Conservation (phyloP, 2,797 vertebrate genomes). For the Mus caroli region DNA sequence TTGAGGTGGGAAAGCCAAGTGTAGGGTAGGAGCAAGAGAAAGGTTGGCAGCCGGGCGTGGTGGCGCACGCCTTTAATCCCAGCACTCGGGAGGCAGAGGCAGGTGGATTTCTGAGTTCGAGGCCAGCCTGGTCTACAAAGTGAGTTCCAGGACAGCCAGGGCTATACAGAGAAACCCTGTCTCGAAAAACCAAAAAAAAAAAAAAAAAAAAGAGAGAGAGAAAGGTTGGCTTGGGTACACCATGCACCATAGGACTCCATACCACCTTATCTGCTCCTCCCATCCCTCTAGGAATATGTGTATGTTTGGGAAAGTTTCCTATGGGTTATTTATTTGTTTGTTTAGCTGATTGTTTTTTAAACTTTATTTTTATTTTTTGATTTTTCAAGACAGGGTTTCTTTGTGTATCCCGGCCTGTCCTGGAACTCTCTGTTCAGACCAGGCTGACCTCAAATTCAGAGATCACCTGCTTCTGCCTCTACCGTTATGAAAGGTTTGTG, state of each 20-base stretch:
- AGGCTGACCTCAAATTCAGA: neutral
- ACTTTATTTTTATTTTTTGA: neutral
- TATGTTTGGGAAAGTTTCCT: fast-evolving
- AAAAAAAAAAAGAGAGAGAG: no score
- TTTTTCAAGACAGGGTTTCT: neutral
- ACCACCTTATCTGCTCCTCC: neutral
- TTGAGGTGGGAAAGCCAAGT: neutral
- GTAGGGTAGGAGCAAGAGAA: neutral
- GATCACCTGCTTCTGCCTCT: neutral
- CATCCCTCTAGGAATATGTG: fast-evolving
- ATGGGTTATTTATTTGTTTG: neutral
- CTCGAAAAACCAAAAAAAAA: no score
- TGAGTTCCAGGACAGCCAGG: no score
- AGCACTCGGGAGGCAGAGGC: no score
- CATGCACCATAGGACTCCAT: fast-evolving
- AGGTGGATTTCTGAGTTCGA: no score
- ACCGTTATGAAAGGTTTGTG: neutral
- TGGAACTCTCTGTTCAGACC: neutral
- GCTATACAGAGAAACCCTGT: no score
- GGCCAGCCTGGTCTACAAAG: no score
- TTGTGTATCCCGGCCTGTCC: neutral
- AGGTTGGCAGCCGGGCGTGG: no score
- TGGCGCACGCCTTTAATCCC: no score
- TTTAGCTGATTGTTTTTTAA: neutral
- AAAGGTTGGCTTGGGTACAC: fast-evolving